Evolutionary conservation across 1,140 invertebrate species (phyloP).

Genomic region (Aphaenogaster rudis): DNA sequence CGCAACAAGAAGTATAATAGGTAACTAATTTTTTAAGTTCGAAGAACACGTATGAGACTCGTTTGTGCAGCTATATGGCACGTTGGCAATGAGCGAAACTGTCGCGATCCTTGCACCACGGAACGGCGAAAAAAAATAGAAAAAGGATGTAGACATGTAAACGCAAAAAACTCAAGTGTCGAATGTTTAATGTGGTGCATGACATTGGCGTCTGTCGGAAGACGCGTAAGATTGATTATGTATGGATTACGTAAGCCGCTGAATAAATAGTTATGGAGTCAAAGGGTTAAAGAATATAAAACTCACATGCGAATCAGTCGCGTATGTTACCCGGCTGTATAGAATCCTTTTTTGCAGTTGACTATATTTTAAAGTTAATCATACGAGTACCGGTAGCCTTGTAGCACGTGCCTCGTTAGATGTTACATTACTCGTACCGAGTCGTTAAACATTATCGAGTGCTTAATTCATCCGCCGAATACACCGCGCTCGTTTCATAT

Average conservation of each 20-base stretch:
- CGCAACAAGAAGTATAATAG: background rate
- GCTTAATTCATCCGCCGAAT: background rate
- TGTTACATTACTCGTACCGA: background rate
- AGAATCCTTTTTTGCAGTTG: background rate
- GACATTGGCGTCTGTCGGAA: conserved; percentile 28
- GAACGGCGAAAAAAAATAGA: background rate
- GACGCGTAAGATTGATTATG: conserved; percentile 28
- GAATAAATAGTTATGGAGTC: conserved; percentile 23
- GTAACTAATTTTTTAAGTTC: background rate
- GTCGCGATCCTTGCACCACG: background rate
- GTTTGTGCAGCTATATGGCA: background rate
- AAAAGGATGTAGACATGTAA: background rate
- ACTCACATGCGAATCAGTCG: conserved; percentile 8
- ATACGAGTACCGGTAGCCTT: conserved; percentile 5
- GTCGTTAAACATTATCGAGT: background rate
- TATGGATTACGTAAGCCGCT: background rate
- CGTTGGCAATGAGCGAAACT: background rate
- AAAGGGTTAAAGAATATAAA: conserved; percentile 38
- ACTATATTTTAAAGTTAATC: conserved; percentile 32
- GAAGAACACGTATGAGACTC: background rate
- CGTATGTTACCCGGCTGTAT: background rate
- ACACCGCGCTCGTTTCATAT: background rate
- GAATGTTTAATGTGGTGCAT: conserved; percentile 16
- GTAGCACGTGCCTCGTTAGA: background rate
- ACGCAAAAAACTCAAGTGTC: conserved; percentile 19